These are phyloP conservation scores for Cassiopea xamachana DNA, from an alignment of 30 jellyfish, hydroid and myxozoan species.

Conservation along the genomic window DNA sequence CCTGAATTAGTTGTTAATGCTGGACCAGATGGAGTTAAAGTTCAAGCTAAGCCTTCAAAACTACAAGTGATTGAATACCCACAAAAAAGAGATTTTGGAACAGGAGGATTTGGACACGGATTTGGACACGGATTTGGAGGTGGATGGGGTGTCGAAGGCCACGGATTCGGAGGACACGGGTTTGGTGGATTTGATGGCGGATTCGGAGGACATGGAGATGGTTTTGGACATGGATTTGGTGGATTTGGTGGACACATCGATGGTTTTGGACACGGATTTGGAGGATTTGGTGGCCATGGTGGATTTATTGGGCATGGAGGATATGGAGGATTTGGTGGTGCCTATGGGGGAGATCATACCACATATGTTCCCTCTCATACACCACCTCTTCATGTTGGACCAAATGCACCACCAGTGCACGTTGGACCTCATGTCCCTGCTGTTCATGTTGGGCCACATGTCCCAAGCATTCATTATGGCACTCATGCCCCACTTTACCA, in stretches of 20 bases:
- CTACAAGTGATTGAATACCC: constrained; percentile 94
- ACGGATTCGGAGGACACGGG: constrained; percentile 76
- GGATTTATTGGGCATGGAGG: constrained; percentile 55
- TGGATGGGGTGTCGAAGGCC: constrained; percentile 75
- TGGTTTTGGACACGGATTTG: constrained; percentile 73
- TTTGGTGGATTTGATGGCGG: constrained; percentile 62
- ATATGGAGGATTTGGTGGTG: constrained; percentile 62
- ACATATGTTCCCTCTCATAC: constrained; percentile 97
- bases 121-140: constrained; percentile 77
- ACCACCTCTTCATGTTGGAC: constrained; percentile 98
- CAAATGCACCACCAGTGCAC: constrained; percentile 98
- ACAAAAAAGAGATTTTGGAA: constrained; percentile 66
- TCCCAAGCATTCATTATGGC: constrained; percentile 95
- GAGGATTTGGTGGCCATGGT: constrained; percentile 60
- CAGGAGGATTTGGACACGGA: constrained; percentile 73
- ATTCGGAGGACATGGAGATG: constrained; percentile 70
- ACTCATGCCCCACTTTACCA: constrained; percentile 96
- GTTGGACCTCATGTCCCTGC: constrained; percentile 99
- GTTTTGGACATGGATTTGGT: constrained; percentile 58
- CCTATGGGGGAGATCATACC: constrained; percentile 89
- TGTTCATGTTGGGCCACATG: constrained; percentile 97
- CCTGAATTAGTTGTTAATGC: constrained; percentile 95
- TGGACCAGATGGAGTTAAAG: constrained; percentile 97
- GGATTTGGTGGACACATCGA: constrained; percentile 71
- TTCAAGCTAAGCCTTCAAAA: constrained; percentile 94